Conservation (phyloP, 1,140 invertebrate species). For the Lepeophtheirus salmonis region DNA sequence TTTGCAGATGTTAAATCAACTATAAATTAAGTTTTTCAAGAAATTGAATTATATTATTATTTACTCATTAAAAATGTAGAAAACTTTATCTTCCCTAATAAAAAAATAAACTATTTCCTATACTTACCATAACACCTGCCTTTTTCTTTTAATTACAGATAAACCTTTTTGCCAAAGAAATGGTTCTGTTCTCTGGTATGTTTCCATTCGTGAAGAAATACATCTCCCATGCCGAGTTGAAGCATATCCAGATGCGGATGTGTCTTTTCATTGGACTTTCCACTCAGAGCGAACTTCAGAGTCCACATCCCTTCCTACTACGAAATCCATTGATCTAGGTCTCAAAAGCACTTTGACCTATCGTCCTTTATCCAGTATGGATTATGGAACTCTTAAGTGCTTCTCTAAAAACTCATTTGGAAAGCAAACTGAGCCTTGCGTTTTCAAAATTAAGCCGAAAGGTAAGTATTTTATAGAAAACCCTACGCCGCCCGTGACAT, state of each 20-base stretch:
- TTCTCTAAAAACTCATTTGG: background rate
- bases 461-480: too few relatives aligned
- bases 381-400: background rate
- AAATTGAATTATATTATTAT: too few relatives aligned
- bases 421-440: background rate
- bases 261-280: background rate
- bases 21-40: too few relatives aligned
- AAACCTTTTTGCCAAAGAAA: background rate
- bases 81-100: too few relatives aligned
- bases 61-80: too few relatives aligned
- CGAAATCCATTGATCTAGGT: background rate
- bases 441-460: background rate
- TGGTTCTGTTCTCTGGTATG: background rate
- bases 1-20: too few relatives aligned
- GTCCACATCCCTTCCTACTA: background rate
- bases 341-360: background rate
- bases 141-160: background rate
- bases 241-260: background rate
- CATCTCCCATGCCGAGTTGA: background rate
- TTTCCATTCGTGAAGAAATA: background rate
- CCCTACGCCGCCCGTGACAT: too few relatives aligned
- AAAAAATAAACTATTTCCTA: too few relatives aligned
- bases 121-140: too few relatives aligned
- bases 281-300: background rate
- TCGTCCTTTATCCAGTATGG: background rate